A percentile compares a stretch with the other conserved stretches of the same genome.
Conservation (phyloP, 2,888 invertebrate genomes). For the Sinelater perroti region DNA sequence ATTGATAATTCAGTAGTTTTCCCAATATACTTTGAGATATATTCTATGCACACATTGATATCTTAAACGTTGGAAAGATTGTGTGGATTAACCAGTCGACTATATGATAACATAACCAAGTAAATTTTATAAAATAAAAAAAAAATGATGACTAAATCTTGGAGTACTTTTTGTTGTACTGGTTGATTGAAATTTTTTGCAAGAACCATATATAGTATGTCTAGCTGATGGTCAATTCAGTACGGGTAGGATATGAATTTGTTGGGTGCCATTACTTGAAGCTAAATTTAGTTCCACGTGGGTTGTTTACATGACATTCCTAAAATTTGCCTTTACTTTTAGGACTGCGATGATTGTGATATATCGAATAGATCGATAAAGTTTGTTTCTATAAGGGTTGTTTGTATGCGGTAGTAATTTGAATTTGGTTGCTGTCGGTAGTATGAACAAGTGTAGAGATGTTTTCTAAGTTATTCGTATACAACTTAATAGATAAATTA, state of each 20-base stretch:
- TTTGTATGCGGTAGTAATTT: neutral
- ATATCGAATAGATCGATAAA: neutral
- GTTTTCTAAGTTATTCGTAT: neutral
- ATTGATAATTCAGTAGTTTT: neutral
- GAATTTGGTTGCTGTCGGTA: neutral
- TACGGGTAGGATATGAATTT: neutral
- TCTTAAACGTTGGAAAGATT: neutral
- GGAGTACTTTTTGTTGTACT: neutral
- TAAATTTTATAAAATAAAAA: too few relatives aligned
- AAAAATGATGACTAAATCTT: neutral
- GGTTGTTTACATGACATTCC: neutral
- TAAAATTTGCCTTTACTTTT: neutral
- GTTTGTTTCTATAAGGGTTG: neutral
- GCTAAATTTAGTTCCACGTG: neutral
- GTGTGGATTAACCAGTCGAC: too few relatives aligned
- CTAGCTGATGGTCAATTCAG: neutral
- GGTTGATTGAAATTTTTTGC: conserved; percentile 2
- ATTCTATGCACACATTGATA: neutral
- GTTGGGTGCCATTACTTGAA: neutral
- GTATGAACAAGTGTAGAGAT: neutral
- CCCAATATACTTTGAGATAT: neutral
- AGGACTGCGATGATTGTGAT: neutral
- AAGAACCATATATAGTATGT: neutral
- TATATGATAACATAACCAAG: too few relatives aligned
- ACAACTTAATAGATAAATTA: neutral